Evolutionary conservation across 1,140 invertebrate genomes (phyloP).

Genomic region (Euura lappo): DNA sequence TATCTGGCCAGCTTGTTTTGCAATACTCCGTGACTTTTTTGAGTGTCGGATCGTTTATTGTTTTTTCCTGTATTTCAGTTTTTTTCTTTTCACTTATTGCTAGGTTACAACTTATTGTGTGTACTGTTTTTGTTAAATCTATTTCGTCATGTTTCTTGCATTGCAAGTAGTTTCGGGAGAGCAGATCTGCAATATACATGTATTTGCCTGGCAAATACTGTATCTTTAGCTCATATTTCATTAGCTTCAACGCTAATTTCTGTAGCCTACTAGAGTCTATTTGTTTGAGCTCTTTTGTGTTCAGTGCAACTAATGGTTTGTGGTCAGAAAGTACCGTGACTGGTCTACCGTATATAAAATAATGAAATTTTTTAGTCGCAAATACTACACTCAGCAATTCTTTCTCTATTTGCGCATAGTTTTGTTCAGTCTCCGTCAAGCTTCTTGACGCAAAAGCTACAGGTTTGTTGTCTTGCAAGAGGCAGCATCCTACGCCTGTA

Average conservation of each 20-base stretch:
- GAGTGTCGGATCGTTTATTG: slow-evolving; percentile 14
- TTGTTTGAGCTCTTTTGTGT: slow-evolving; percentile 28
- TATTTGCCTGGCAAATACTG: slow-evolving; percentile 36
- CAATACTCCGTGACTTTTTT: background rate
- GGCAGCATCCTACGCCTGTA: slow-evolving; percentile 32
- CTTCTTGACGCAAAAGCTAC: slow-evolving; percentile 47
- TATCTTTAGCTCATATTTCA: slow-evolving; percentile 45
- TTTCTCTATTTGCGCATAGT: slow-evolving; percentile 20
- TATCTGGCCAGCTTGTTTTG: slow-evolving; percentile 23
- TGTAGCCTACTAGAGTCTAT: slow-evolving; percentile 44
- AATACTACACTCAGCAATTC: slow-evolving; percentile 20
- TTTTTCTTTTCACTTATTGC: background rate
- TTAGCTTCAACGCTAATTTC: slow-evolving; percentile 47
- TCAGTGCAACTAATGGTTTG: slow-evolving; percentile 42
- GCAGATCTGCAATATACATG: slow-evolving; percentile 40
- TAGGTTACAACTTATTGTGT: slow-evolving; percentile 19
- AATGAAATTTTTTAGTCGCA: slow-evolving; percentile 40
- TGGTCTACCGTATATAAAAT: slow-evolving; percentile 38
- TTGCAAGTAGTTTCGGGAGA: slow-evolving; percentile 33
- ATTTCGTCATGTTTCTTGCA: slow-evolving; percentile 8
- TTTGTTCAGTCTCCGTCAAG: slow-evolving; percentile 40
- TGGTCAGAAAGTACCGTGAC: slow-evolving; percentile 49
- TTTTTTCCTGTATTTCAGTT: slow-evolving; percentile 15
- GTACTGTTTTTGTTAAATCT: slow-evolving; percentile 16
- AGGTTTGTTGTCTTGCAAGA: slow-evolving; percentile 42